Evolutionary conservation across 2,888 invertebrate genomes (phyloP), one percentile per base, ranked within the genome.

Genomic region (Trisateles emortualis): DNA sequence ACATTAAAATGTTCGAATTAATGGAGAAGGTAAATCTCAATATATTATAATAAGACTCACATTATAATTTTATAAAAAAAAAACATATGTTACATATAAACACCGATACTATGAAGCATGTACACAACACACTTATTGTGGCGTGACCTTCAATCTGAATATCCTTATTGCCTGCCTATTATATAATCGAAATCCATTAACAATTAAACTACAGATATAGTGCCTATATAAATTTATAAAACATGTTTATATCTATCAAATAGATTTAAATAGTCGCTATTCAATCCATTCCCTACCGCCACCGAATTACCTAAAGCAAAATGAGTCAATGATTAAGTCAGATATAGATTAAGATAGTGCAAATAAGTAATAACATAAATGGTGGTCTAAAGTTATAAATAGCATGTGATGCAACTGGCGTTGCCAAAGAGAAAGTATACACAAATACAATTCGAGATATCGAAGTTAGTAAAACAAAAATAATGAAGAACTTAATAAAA

Each of bases 51-150:
- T 63, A 68, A 62, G 54, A 69, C 62, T 57, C 61, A 72, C 73
- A 67, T 72, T 51, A 44, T 59, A 68, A 61, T 62, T 63, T 72
- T 68, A 68, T 73, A 72, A 78, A 81, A 81, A 78, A 68, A 72
- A 72, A 78, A 81, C 80, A 78, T 81, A 83, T 80, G 70, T 78
- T 86, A 84, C 81, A 85, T 77, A 76, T 76, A 72, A 67, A 78
- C 70, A 79, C 63, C 55, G 51, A 66, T 60, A 55, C 55, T 67
- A 70, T 39, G 43, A 72, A 61, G 66, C 69, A 48, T 59, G 52
- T 53, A 60, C 55, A 62, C 16, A 44, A 57, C 61, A 64, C 62
- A 26, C 26, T 22, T 43, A 35, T 42, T 41, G 57, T 44, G 44
- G 45, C 52, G 42, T 64, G 57, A 61, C 53, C 45, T 56, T 57